Evolutionary conservation across 2,797 vertebrate species (phyloP), one percentile per base, ranked within the genome.

Genomic region (Crocodylus rhombifer): DNA sequence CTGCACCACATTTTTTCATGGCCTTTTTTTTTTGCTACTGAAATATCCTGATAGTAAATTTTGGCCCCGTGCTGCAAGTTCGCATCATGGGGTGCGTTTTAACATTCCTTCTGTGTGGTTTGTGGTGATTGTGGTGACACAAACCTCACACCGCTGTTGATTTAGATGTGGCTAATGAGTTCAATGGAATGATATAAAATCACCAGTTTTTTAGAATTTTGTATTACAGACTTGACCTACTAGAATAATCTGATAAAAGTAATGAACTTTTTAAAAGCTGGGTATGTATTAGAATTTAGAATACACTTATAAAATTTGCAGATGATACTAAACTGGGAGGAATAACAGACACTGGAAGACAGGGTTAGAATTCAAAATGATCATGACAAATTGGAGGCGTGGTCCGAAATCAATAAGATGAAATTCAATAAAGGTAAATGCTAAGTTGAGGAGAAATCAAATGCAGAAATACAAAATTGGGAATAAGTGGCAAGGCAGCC

Each of bases 401-500:
- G 6, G 63, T 94, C 94, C 89, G 71, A 85, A 85, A 62, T 74
- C 33, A 65, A 21, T 84, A 56, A 71, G n/a, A 30, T 51, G 20
- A 85, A 84, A 60, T 86, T 87, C 62, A 81, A 5, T 94, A 30
- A 94, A 91, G 61, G 75, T 56, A 91, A 95, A 81, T 61, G 36
- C 60, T 84, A 79, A 65, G 8, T 85, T 87, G 80, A 93, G 63
- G 36, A 86, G 55, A 64, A 80, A 93, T 92, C 14, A 91, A 85
- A 58, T 95, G 6, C 82, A 94, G 78, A 23, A 1, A 0, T 90
- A 57, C 30, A 74, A 84, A 95, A 83, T 57, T n/a, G 30, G 60
- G 87, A 95, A 92, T 96, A 76, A 80, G 3, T 94, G 18, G 77
- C 42, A 85, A 88, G 80, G 55, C 42, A 87, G n/a, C 14, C 77